Base-by-base conservation (phyloP, 2,888 invertebrate genomes). In the Agrochola lota region DNA sequence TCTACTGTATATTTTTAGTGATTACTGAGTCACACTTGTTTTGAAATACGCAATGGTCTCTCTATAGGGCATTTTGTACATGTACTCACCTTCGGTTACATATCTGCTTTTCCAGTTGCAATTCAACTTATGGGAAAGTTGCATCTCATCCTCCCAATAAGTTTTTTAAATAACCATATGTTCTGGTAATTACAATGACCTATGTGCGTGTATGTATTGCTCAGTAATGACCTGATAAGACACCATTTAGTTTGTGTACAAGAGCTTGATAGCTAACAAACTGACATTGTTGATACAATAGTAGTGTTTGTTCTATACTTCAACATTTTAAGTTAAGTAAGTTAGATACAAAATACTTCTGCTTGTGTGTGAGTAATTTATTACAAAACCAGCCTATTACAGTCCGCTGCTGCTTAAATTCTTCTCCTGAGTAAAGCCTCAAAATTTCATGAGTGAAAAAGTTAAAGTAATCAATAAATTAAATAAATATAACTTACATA, bases 1-100 rank as follows among this genome's bases (percentile, higher is more conserved):
- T 66, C 30, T 26, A 71, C 60, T 85, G 71, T 83, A 72, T 86
- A 85, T 88, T 84, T 84, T 68, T 86, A 78, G 78, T 81, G 52
- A 59, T 64, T 73, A 60, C 83, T 88, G 86, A 87, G 64, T 88
- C 88, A 88, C 72, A 43, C 63, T 80, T 88, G 88, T 88, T 88
- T 80, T 78, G 83, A 78, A 75, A 79, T 49, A 76, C 76, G 67
- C 64, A 64, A 75, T 70, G 49, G 64, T 59, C 11, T 49, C 35
- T 62, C 30, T 77, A 23, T 49, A 72, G 8, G 26, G 23, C 15
- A 69, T 73, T 74, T 73, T 67, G 74, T 67, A 49, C 57, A 57
- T 60, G 9, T 60, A 69, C 9, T 6, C 49, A 69, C 40, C 26
- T 68, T 70, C 30, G 43, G n/a, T 64, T 52, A 55, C 40, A 23